These are phyloP conservation scores for Cantharis lateralis DNA, from an alignment of 2,888 invertebrate genomes.

Conservation along the genomic window DNA sequence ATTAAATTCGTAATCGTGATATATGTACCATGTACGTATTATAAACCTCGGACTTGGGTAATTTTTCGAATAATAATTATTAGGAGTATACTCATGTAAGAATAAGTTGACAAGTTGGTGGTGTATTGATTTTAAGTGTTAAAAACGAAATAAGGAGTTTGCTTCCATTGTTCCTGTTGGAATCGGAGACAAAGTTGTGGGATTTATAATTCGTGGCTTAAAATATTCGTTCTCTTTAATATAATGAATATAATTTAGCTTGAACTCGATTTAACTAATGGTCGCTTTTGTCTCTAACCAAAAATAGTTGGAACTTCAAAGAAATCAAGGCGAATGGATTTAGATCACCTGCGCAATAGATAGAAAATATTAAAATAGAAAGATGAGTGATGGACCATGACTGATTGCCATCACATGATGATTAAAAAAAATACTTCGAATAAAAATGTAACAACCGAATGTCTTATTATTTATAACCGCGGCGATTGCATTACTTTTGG, in stretches of 20 bases:
- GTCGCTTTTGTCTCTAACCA: slow-evolving; percentile 22
- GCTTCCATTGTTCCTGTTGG: not conserved
- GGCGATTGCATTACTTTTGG: not conserved
- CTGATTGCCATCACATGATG: slow-evolving; percentile 53
- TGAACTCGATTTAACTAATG: slow-evolving; percentile 29
- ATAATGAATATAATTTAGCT: slow-evolving; percentile 24
- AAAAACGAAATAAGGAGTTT: not conserved
- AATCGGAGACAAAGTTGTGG: not conserved
- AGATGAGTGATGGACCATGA: slow-evolving; percentile 52
- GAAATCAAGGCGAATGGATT: slow-evolving; percentile 37
- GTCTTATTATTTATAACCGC: not conserved
- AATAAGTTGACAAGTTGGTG: not conserved
- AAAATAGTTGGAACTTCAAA: slow-evolving; percentile 25
- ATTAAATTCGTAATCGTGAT: slow-evolving; percentile 18
- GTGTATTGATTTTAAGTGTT: not conserved
- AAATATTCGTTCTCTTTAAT: slow-evolving; percentile 23
- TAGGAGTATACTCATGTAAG: not conserved
- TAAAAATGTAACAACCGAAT: slow-evolving; percentile 25
- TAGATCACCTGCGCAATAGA: slow-evolving; percentile 40
- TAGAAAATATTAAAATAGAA: slow-evolving; percentile 39
- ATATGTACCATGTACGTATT: not conserved
- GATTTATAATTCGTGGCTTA: not conserved
- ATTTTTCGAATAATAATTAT: too few species aligned
- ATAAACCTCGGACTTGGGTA: too few species aligned
- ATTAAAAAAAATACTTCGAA: slow-evolving; percentile 36